Base-by-base conservation (phyloP, 2,888 invertebrate genomes). In the Melanargia galathea region DNA sequence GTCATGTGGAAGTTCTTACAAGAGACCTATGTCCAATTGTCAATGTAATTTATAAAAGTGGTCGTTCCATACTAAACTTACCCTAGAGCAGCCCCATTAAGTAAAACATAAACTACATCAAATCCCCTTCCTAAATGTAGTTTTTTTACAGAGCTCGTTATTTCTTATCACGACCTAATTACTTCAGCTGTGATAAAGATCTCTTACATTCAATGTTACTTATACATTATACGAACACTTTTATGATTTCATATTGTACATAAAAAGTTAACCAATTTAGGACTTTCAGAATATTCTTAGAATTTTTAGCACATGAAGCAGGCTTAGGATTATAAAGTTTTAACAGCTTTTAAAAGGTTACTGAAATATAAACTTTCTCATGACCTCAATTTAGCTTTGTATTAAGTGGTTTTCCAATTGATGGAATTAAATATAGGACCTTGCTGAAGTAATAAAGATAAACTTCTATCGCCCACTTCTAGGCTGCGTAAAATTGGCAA, bases 241-340 rank as follows among this genome's bases (percentile, higher is more conserved):
- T 51, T 51, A 33, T 11, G 51, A 30, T 49, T 49, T 30, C 6
- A 49, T 16, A 49, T 49, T 49, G 26, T 49, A 26, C 16, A 26
- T 5, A 49, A 49, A 30, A 30, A 30, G n/a, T 16, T n/a, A 16
- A 0, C 8, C 16, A 8, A 49, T 49, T 49, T 49, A 16, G 16
- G 49, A 18, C 16, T 49, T 49, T 30, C 49, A n/a, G 16, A 30
- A 24, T 13, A 1, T 5, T n/a, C 26, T 22, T 7, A 18, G 43
- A 43, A 46, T 4, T 43, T 43, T 7, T 18, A 7, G 20, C 20
- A 46, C 10, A 22, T 22, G 10, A 46, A 46, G 46, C 22, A 46
- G 46, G 46, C 46, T 22, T 45, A 7, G 16, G 20, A 22, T 45
- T 22, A n/a, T n/a, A 16, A 5, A 40, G 16, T 40, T 40, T 16